Base-by-base conservation (phyloP, 1,140 invertebrate genomes). In the Drosophila neocordata region DNA sequence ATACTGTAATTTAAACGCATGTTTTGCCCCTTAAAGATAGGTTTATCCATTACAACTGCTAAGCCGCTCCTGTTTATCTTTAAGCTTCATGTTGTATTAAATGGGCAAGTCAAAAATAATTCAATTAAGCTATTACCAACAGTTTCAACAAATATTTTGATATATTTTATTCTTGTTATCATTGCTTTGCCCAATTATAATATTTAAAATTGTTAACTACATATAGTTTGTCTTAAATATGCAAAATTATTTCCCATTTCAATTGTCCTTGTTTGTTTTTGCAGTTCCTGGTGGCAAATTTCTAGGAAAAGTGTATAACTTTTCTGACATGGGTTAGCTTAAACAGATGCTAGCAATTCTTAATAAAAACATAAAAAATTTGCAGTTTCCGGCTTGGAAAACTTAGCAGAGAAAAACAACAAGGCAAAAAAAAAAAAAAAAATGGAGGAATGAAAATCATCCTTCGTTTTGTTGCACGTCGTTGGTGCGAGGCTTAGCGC, bases 401-500 rank as follows among this genome's bases (percentile, higher is more conserved):
- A 56, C 31, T 48, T 48, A 18, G 20, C 41, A 20, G 41, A 48
- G 15, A 9, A 18, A 11, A 20, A 48, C 41, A 48, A 48, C 15
- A 48, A 20, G 41, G 9, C 15, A 48, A 20, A 48, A 31, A 31
- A 7, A 6, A 5, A 31, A 13, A 20, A 51, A 15, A 31, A 13
- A 20, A 51, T 7, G 22, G 22, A 24, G 22, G 22, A 51, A 8
- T 20, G 15, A 18, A 20, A 27, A 56, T 27, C 38, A 37, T 57
- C 34, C 52, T 66, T 67, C 35, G 11, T 34, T 52, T 24, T 44
- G 57, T 41, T 57, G 44, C 48, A 24, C 51, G 57, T 66, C 34
- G 24, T 24, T 52, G 69, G 78, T 72, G 82, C 41, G 52, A 81
- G 70, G 55, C 75, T 78, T 82, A 73, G 79, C 82, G 78, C 82